Conservation (phyloP, 2,888 invertebrate species). For the Cephus nigrinus region DNA sequence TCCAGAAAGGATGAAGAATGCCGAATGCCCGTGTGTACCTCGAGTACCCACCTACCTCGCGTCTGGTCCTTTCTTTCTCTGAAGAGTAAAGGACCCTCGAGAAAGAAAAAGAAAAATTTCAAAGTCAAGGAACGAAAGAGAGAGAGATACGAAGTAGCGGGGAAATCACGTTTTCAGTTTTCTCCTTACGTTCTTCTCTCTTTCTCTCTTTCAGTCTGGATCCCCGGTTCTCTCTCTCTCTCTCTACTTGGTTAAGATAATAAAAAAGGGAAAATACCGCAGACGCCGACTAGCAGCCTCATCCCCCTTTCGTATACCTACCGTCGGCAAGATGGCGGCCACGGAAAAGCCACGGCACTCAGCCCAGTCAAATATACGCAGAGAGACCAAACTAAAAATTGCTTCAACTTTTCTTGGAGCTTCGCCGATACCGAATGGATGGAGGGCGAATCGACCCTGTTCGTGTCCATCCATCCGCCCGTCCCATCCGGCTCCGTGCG, state of each 20-base stretch:
- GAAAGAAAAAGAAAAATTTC: neutral
- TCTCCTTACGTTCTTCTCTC: neutral
- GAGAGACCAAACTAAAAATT: conserved; percentile 3
- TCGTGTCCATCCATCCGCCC: neutral
- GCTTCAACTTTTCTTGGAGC: neutral
- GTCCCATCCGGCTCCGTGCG: neutral
- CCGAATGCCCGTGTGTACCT: too few species aligned
- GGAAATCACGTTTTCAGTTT: neutral
- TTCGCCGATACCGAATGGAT: neutral
- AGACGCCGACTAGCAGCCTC: neutral
- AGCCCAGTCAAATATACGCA: neutral
- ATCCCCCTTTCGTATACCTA: neutral
- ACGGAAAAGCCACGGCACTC: neutral
- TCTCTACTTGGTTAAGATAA: neutral
- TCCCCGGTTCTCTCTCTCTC: neutral
- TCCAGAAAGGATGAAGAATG: too few species aligned
- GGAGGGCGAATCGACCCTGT: neutral
- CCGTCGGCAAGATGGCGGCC: neutral
- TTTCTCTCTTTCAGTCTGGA: neutral
- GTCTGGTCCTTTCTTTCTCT: neutral
- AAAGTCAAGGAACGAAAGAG: neutral
- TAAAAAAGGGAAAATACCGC: neutral
- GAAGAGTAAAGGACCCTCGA: neutral
- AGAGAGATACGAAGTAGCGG: neutral
- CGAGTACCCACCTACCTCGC: too few species aligned